Evolutionary conservation across 2,888 invertebrate species (phyloP), one percentile per base, ranked within the genome.

Genomic region (Oasisia sp.): DNA sequence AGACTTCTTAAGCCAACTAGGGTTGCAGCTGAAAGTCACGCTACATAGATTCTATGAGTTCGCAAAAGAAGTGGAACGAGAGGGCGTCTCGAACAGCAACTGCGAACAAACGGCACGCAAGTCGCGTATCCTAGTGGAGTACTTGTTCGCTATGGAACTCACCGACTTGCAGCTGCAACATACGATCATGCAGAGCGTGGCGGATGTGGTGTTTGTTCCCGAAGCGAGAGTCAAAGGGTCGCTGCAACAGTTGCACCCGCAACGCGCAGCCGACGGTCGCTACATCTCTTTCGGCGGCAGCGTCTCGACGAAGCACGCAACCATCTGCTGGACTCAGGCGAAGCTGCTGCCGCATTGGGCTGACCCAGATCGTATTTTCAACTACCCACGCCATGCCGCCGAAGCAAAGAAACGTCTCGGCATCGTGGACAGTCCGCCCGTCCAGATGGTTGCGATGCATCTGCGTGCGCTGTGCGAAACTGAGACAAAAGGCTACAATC

Each of bases 341-440:
- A 92, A 91, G 89, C 32, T 94, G 9, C 92, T 94, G 12, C 93
- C 93, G 9, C 14, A 38, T 5, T 94, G 94, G 94, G 94, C 94
- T 27, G 92, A 93, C 91, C 94, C 94, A 32, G 89, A 91, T 58
- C 89, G 74, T 27, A 27, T 5, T 74, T 74, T 19, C 74, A 2
- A 5, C 19, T 7, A 0, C 1, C 27, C 74, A 74, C 92, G 91
- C 32, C 11, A 89, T n/a, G 32, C 56, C 32, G 58, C 58, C 12
- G 4, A 19, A 3, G 27, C n/a, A 74, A 74, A 74, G 27, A 27
- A 74, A 74, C 32, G 91, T 89, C 91, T 94, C 12, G 89, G 90
- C 27, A 74, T 94, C 7, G 92, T 91, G 32, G 92, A 93, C 58
- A 38, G 58, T 32, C 94, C 94, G 0, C 45, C 91, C 14, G 38